Base-by-base conservation (phyloP, 2,888 invertebrate species). In the Agrypnus murinus region DNA sequence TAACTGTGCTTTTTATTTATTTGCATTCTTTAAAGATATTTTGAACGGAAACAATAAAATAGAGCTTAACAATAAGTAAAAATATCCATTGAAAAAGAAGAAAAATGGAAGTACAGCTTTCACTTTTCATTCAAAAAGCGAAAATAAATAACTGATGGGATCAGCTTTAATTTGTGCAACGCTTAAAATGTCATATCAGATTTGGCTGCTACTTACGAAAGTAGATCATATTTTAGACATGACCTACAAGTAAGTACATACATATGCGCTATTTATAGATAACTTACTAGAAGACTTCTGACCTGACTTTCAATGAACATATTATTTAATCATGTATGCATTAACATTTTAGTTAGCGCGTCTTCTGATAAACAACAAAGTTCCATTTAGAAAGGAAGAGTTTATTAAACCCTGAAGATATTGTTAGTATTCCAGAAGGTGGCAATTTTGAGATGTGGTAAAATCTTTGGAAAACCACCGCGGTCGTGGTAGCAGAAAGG, bases 291-390 rank as follows among this genome's bases (percentile, higher is more conserved):
- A 46, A 62, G 62, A 38, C 48, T 62, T 48, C 14, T 62, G 62
- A 62, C 62, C 60, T 43, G 62, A 48, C 36, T 34, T 40, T 62
- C 48, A 62, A 55, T 55, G 55, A 55, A 3, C 15, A n/a, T 55
- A 36, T 46, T 62, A 48, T 34, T 34, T 60, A 60, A 46, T 62
- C 62, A 38, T 50, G 62, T 48, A 48, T 45, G 34, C 36, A 50
- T 62, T 46, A 36, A 50, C 48, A 62, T 46, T 62, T 62, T 43
- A 4, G 15, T 55, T 50, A n/a, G 12, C 31, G 12, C 19, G 19
- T 31, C 7, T 7, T 31, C 12, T 12, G 50, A 50, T 19, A 50
- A 25, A 32, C 9, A 32, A 50, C 19, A 32, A 25, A 31, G 50
- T 31, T 32, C 31, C 5, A 3, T 25, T 50, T 6, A 5, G 6